Evolutionary conservation across 1,140 invertebrate genomes (phyloP), one percentile per base, ranked within the genome.

Genomic region (Drosophila kurseongensis): DNA sequence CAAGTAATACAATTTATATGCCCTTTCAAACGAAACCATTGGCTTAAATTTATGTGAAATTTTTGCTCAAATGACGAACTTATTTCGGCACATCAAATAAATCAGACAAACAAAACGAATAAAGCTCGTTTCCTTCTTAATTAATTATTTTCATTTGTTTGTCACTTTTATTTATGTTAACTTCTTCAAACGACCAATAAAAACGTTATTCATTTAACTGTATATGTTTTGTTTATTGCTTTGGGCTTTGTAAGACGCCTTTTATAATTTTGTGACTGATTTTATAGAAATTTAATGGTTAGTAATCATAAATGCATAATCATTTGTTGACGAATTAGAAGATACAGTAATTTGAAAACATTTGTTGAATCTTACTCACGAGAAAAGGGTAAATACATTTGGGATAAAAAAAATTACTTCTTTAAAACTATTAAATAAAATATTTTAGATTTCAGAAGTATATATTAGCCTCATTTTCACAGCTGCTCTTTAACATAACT

Each of bases 291-390:
- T 10, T 16, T 36, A 45, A 65, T 65, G 60, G n/a, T 4, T 27
- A 36, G 38, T 18, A 36, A 9, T 23, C 29, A 52, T 42, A 69
- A 65, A 65, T 32, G 27, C 18, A 60, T 69, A 69, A 48, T 69
- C 35, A 54, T 47, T n/a, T 23, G 29, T 35, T 14, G 42, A 45
- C 42, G 50, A 58, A 55, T 42, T 52, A 56, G 41, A 13, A 3
- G 7, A 51, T n/a, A 40, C 23, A 40, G 23, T 51, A 63, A 14
- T 27, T 59, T 32, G 52, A 48, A 16, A 16, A 10, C 16, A 45
- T 27, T 56, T 29, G 10, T 4, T 44, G 16, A 14, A 44, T 18
- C 7, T 29, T 29, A 29, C 29, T 29, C 5, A 1, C 29, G n/a
- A n/a, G n/a, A n/a, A n/a, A n/a, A n/a, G n/a, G n/a, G n/a, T n/a